Evolutionary conservation across 2,888 invertebrate species (phyloP).

Genomic region (Epirrhoe tristata): DNA sequence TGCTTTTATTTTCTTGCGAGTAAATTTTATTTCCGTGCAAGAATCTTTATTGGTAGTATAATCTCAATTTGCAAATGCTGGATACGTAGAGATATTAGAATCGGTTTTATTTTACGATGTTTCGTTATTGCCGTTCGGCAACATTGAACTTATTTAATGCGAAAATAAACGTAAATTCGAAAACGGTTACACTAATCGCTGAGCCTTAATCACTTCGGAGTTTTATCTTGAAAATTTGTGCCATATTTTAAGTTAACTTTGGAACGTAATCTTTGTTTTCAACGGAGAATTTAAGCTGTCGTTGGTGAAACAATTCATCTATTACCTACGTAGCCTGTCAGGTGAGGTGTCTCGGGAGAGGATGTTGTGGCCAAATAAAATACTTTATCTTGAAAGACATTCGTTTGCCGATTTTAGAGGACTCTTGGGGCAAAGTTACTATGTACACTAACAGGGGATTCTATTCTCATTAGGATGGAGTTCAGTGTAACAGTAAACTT

Average conservation of each 20-base stretch:
- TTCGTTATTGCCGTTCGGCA: conserved; percentile 28
- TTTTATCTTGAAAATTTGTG: conserved; percentile 26
- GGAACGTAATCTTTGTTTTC: conserved; percentile 27
- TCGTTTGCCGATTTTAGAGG: conserved; percentile 38
- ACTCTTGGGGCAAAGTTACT: conserved; percentile 40
- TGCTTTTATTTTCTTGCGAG: conserved; percentile 18
- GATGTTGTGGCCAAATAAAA: conserved; percentile 35
- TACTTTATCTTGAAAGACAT: conserved; percentile 38
- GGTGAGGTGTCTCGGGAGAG: conserved; percentile 40
- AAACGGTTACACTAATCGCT: conserved; percentile 25
- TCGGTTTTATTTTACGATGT: conserved; percentile 32
- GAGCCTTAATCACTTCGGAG: conserved; percentile 25
- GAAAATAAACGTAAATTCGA: conserved; percentile 25
- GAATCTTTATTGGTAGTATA: conserved; percentile 35
- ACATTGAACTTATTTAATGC: conserved; percentile 32
- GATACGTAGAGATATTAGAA: conserved; percentile 35
- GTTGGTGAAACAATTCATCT: conserved; percentile 29
- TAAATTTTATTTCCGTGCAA: conserved; percentile 24
- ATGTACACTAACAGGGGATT: conserved; percentile 41
- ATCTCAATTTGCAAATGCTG: conserved; percentile 40
- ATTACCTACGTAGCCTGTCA: conserved; percentile 29
- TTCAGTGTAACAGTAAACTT: conserved; percentile 41
- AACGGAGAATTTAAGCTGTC: conserved; percentile 14
- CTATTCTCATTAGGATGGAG: conserved; percentile 43
- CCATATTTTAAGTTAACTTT: conserved; percentile 22